A percentile compares a stretch with the other conserved stretches of the same genome.
These are phyloP conservation scores for Aelia acuminata DNA, from an alignment of 2,888 invertebrate species.

Conservation along the genomic window DNA sequence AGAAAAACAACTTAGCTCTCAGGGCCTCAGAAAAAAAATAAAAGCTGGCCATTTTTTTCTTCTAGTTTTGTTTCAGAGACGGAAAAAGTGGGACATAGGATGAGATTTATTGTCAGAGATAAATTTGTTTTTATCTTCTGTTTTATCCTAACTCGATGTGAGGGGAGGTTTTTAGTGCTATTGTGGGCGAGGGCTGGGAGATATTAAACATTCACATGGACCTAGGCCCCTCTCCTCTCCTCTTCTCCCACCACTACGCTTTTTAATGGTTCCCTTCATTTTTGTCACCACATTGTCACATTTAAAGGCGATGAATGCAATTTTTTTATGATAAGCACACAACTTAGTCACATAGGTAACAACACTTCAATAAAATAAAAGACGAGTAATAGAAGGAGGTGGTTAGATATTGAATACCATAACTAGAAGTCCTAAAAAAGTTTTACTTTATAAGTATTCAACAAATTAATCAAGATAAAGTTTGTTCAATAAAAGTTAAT, in stretches of 20 bases:
- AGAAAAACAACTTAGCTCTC: neutral
- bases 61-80: slow-evolving; percentile 27
- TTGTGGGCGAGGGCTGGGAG: slow-evolving; percentile 26
- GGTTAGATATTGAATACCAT: too few relatives aligned
- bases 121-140: slow-evolving; percentile 54
- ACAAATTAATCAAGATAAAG: too few relatives aligned
- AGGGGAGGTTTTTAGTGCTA: slow-evolving; percentile 50
- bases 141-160: slow-evolving; percentile 52
- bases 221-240: neutral
- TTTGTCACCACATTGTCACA: neutral
- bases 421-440: too few relatives aligned
- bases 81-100: slow-evolving; percentile 45
- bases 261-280: neutral
- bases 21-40: neutral
- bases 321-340: neutral
- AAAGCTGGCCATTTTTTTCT: slow-evolving; percentile 1
- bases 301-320: neutral
- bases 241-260: neutral
- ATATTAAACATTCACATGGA: slow-evolving; percentile 49
- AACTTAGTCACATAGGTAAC: neutral
- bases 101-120: slow-evolving; percentile 52
- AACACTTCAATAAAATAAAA: too few relatives aligned
- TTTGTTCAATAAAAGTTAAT: too few relatives aligned
- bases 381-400: too few relatives aligned
- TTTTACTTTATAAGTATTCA: too few relatives aligned